These are phyloP conservation scores for Carterocephalus palaemon DNA, from an alignment of 2,888 invertebrate genomes.

Conservation along the genomic window DNA sequence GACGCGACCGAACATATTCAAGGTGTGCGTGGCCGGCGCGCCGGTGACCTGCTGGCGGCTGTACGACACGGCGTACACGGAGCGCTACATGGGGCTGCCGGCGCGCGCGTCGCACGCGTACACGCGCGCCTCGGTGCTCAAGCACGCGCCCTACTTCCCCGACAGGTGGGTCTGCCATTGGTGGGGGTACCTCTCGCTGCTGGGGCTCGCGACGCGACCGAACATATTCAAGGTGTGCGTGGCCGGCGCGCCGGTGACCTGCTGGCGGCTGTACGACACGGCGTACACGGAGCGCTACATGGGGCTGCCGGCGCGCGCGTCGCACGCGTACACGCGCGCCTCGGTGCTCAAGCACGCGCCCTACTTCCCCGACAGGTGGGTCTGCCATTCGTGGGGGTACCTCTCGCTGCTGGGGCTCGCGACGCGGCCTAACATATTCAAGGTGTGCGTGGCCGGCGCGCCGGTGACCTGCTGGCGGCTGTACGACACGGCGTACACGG, in stretches of 20 bases:
- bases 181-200: conserved; percentile 96
- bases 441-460: conserved; percentile 97
- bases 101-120: too few relatives aligned
- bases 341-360: conserved; percentile 91
- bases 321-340: conserved; percentile 91
- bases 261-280: conserved; percentile 98
- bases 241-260: conserved; percentile 98
- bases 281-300: conserved; percentile 99
- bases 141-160: too few relatives aligned
- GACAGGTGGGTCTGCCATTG: too few relatives aligned
- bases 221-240: conserved; percentile 96
- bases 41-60: too few relatives aligned
- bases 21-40: too few relatives aligned
- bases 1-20: too few relatives aligned
- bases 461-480: conserved; percentile 98
- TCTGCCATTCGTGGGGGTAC: conserved; percentile 86
- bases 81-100: too few relatives aligned
- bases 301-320: conserved; percentile 68
- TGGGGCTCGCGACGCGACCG: conserved; percentile 95
- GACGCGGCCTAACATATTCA: conserved; percentile 95
- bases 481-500: conserved; percentile 99
- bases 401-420: conserved; percentile 96
- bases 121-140: too few relatives aligned
- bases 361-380: conserved; percentile 93
- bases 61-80: too few relatives aligned